Conservation (phyloP, 2,113 vertebrate species). For the Leptodactylus fuscus region DNA sequence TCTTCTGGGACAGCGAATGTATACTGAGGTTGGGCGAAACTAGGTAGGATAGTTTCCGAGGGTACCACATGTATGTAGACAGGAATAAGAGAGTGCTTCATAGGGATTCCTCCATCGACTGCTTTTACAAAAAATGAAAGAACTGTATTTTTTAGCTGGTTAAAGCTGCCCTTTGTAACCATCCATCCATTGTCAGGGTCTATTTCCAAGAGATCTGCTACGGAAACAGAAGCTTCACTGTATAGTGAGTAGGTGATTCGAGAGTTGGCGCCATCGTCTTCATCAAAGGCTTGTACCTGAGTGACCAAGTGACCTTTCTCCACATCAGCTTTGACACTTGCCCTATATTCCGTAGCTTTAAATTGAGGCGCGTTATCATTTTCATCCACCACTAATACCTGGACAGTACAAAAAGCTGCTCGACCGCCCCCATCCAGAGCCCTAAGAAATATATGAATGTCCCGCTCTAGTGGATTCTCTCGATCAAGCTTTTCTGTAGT, state of each 20-base stretch:
- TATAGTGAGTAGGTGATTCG: constrained; percentile 93
- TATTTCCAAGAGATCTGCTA: constrained; percentile 91
- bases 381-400: constrained; percentile 88
- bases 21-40: constrained; percentile 90
- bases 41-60: constrained; percentile 82
- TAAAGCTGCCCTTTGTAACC: constrained; percentile 93
- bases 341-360: constrained; percentile 84
- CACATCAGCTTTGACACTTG: constrained; percentile 90
- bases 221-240: constrained; percentile 87
- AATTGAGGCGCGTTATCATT: constrained; percentile 93
- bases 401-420: constrained; percentile 85
- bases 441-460: constrained; percentile 82
- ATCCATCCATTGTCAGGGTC: constrained; percentile 98
- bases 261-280: constrained; percentile 88
- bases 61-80: constrained; percentile 94
- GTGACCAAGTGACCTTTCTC: constrained; percentile 87
- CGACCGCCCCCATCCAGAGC: constrained; percentile 89
- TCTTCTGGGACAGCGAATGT: constrained; percentile 88
- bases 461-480: constrained; percentile 82
- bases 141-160: constrained; percentile 86
- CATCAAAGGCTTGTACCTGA: constrained; percentile 90
- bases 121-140: constrained; percentile 97
- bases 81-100: constrained; percentile 88
- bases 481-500: constrained; percentile 89
- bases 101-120: constrained; percentile 88